Percentiles rank a stretch among this genome's conserved stretches.
Conservation (phyloP, 2,113 vertebrate genomes). For the Lophochroa leadbeateri region DNA sequence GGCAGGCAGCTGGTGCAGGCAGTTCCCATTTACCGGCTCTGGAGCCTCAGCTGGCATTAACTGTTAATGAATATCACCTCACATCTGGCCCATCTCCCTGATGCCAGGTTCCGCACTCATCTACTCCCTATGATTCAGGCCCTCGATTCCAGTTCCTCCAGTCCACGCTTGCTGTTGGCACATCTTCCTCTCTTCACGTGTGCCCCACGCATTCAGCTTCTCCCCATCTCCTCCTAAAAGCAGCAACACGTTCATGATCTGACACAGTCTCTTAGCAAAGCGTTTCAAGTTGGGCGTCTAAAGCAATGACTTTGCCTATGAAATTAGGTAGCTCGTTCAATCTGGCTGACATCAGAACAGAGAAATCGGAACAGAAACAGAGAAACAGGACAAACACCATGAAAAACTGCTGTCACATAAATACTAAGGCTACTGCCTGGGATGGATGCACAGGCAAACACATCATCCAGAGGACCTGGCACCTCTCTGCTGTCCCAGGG, state of each 20-base stretch:
- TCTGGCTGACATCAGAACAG: not conserved
- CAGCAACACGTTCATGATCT: accelerated
- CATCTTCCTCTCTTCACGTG: not conserved
- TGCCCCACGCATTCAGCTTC: not conserved
- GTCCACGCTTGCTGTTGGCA: not conserved
- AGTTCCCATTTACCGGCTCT: not conserved
- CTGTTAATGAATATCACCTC: constrained; percentile 8
- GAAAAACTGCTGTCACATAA: not conserved
- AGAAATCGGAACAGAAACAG: not conserved
- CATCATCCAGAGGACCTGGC: not conserved
- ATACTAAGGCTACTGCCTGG: not conserved
- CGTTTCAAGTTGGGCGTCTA: not conserved
- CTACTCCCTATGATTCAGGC: not conserved
- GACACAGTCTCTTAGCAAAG: not conserved
- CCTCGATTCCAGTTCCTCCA: not conserved
- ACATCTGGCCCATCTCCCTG: not conserved
- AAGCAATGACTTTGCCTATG: not conserved
- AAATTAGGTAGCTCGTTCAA: not conserved
- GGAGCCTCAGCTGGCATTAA: constrained; percentile 27
- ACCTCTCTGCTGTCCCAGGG: not conserved
- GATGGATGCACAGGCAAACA: not conserved
- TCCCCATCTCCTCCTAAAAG: not conserved
- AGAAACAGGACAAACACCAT: not conserved
- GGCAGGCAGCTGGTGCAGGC: not conserved
- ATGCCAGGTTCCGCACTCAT: not conserved